Percentiles rank a stretch among this genome's conserved stretches.
These are phyloP conservation scores for Brienomyrus longianalis DNA, from an alignment of 2,113 vertebrate genomes.

Conservation along the genomic window DNA sequence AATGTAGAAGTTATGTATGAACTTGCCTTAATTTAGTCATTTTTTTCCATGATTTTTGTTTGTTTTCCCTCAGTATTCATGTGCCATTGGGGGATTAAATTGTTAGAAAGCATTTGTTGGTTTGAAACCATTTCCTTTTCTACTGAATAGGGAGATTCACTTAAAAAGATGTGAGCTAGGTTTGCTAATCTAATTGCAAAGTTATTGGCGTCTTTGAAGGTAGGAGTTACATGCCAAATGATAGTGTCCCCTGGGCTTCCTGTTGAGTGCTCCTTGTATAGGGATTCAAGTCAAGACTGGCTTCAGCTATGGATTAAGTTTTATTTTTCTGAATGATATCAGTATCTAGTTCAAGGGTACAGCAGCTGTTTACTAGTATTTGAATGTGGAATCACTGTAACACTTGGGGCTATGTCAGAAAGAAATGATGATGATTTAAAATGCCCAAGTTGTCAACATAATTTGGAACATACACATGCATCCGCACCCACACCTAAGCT, in stretches of 20 bases:
- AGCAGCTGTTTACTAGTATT: neutral
- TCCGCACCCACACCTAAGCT: neutral
- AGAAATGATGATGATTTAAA: neutral
- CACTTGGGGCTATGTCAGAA: neutral
- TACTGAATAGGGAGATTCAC: neutral
- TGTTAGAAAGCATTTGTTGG: neutral
- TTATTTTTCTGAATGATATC: neutral
- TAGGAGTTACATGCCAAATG: neutral
- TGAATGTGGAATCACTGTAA: neutral
- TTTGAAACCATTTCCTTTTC: neutral
- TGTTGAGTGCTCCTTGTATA: neutral
- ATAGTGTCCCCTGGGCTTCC: neutral
- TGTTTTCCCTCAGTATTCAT: neutral
- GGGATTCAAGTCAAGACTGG: neutral
- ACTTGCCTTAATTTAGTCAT: neutral
- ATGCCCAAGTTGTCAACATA: neutral
- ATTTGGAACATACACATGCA: neutral
- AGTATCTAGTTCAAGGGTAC: neutral
- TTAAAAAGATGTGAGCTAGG: neutral
- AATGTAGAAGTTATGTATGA: neutral
- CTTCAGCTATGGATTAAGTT: neutral
- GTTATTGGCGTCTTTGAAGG: neutral
- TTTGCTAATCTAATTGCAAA: neutral
- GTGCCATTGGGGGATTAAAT: neutral
- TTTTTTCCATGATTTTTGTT: neutral